These are phyloP conservation scores for Lordiphosa mommai DNA, from an alignment of 1,140 invertebrate species.

Conservation along the genomic window DNA sequence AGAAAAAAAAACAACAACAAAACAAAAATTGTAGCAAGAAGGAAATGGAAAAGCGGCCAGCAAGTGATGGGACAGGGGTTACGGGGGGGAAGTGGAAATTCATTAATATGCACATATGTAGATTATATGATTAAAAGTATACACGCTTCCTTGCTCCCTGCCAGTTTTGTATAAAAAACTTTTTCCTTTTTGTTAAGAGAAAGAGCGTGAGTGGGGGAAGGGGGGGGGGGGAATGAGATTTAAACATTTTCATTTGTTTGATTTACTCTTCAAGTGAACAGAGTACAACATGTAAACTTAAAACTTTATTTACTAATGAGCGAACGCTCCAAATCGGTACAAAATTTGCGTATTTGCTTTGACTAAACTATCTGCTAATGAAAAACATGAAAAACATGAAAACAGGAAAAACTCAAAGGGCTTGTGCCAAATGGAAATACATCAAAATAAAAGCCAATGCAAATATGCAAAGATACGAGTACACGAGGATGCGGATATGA, in stretches of 20 bases:
- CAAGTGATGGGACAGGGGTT: background rate
- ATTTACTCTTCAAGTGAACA: background rate
- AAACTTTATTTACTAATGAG: slow-evolving; percentile 5
- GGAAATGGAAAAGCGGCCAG: background rate
- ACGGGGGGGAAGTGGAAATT: slow-evolving; percentile 16
- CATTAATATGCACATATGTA: slow-evolving; percentile 76
- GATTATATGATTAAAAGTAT: slow-evolving; percentile 70
- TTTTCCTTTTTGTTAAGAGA: background rate
- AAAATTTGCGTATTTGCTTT: too few relatives aligned
- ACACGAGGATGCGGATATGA: slow-evolving; percentile 6
- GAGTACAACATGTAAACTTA: background rate
- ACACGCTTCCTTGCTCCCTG: background rate
- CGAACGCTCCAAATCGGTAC: background rate
- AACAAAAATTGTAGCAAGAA: slow-evolving; percentile 5
- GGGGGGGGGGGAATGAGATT: background rate
- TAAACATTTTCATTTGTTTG: background rate
- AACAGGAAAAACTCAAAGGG: slow-evolving; percentile 13
- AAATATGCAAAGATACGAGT: slow-evolving; percentile 10
- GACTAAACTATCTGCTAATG: slow-evolving; percentile 66
- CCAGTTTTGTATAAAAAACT: background rate
- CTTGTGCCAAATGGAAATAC: slow-evolving; percentile 61
- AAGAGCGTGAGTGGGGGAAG: background rate
- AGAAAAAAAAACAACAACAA: slow-evolving; percentile 1
- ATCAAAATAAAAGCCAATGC: slow-evolving; percentile 57
- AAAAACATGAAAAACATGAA: slow-evolving; percentile 40